phyloP scores from a whole-genome alignment of 2,113 vertebrate species.

The Ploceus nigricollis region DNA sequence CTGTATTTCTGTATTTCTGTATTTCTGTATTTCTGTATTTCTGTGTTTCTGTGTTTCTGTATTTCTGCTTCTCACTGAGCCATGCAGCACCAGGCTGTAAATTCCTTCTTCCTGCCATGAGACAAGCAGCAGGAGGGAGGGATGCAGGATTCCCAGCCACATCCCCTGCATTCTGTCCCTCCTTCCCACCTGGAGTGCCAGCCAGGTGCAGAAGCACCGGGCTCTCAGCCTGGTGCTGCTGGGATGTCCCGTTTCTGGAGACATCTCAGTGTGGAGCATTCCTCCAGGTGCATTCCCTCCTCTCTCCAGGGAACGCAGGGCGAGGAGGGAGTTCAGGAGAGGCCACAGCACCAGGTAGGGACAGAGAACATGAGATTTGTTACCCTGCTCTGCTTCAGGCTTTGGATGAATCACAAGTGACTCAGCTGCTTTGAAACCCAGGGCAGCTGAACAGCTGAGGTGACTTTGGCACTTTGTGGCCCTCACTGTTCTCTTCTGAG shows the following conservation, averaged over 20 bases:
- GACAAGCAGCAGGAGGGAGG: not conserved
- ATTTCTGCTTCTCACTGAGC: not conserved
- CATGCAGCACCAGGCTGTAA: not conserved
- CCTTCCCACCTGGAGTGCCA: too few relatives aligned
- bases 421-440: not conserved
- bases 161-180: not conserved
- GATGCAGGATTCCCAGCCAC: not conserved
- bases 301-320: not conserved
- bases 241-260: not conserved
- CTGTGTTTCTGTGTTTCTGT: not conserved
- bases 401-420: not conserved
- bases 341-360: not conserved
- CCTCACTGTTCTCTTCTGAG: not conserved
- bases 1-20: not conserved
- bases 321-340: not conserved
- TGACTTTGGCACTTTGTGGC: not conserved
- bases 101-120: not conserved
- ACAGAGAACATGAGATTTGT: not conserved
- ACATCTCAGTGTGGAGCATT: rapidly evolving
- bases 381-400: not conserved
- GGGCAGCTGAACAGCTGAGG: not conserved
- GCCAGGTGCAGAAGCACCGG: not conserved
- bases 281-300: not conserved
- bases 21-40: not conserved
- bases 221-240: not conserved